Conservation (phyloP, 2,113 vertebrate species). For the Laticauda laticaudata region DNA sequence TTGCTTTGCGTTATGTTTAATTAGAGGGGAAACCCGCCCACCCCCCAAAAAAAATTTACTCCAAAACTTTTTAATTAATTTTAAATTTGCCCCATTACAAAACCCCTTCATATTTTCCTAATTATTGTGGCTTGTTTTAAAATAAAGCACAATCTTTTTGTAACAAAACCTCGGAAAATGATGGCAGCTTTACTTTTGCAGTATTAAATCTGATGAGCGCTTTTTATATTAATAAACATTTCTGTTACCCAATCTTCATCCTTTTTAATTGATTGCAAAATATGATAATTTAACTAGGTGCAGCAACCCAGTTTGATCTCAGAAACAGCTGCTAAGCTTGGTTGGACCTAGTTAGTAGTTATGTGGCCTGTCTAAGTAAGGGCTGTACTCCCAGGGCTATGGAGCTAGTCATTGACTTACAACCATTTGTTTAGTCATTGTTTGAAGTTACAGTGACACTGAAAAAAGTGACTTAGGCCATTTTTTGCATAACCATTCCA, state of each 20-base stretch:
- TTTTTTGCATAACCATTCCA: not conserved
- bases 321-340: not conserved
- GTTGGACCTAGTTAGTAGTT: not conserved
- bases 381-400: not conserved
- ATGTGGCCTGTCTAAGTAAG: not conserved
- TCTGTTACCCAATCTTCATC: not conserved
- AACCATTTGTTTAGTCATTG: not conserved
- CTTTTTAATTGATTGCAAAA: not conserved
- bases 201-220: not conserved
- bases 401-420: not conserved
- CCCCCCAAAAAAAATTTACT: not conserved
- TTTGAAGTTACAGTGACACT: not conserved
- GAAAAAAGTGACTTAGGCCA: not conserved
- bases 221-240: constrained; percentile 4
- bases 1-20: not conserved
- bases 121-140: not conserved
- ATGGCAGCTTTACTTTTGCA: not conserved
- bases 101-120: not conserved
- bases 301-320: not conserved
- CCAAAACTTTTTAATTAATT: not conserved
- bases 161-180: not conserved
- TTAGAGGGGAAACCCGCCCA: not conserved
- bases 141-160: not conserved
- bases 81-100: not conserved
- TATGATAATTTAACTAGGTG: not conserved